Evolutionary conservation across 1,140 invertebrate species (phyloP).

Genomic region (Trachymyrmex septentrionalis): DNA sequence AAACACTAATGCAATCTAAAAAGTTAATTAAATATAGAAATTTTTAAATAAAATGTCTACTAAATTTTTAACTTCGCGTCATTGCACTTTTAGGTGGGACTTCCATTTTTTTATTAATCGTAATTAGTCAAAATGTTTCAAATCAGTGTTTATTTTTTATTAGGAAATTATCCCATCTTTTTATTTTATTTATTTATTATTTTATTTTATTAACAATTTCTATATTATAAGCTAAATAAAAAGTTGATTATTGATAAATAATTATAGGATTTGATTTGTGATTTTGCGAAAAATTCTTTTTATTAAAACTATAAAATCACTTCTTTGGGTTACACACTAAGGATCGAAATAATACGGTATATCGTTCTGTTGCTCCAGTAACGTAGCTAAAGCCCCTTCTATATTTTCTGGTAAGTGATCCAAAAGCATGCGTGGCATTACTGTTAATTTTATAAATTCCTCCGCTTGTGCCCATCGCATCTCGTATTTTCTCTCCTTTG

Average conservation of each 20-base stretch:
- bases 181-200: neutral
- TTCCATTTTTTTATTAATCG: no score
- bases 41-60: no score
- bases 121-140: no score
- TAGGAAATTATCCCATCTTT: no score
- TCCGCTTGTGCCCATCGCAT: constrained; percentile 92
- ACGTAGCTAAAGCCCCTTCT: constrained; percentile 89
- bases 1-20: no score
- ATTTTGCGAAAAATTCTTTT: constrained; percentile 27
- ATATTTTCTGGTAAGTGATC: constrained; percentile 92
- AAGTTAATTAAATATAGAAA: no score
- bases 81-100: no score
- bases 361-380: constrained; percentile 86
- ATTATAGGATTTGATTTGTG: neutral
- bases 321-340: constrained; percentile 58
- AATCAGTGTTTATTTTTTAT: no score
- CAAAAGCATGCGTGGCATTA: constrained; percentile 92
- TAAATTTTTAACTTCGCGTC: no score
- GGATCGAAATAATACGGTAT: constrained; percentile 79
- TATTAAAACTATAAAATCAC: constrained; percentile 23
- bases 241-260: neutral
- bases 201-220: constrained; percentile 1
- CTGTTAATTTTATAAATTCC: constrained; percentile 91
- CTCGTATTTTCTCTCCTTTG: constrained; percentile 87
- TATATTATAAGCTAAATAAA: neutral